Evolutionary conservation across 2,888 invertebrate species (phyloP).

Genomic region (Mamestra brassicae): DNA sequence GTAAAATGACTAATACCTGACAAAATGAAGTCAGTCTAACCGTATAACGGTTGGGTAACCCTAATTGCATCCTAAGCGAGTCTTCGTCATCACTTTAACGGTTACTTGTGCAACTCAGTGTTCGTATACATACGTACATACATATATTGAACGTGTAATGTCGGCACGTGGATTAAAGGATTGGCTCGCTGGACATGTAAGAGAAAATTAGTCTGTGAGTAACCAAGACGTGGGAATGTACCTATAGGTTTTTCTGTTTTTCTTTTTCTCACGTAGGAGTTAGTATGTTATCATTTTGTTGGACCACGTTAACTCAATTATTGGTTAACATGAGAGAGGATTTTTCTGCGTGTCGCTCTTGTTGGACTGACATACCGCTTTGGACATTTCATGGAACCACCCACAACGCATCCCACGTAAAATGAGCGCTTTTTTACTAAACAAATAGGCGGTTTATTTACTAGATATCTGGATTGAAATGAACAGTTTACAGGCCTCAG

Average conservation of each 20-base stretch:
- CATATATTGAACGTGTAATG: slow-evolving; percentile 38
- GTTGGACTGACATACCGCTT: not conserved
- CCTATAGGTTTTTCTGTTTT: not conserved
- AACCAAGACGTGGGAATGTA: slow-evolving; percentile 16
- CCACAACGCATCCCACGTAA: slow-evolving; percentile 17
- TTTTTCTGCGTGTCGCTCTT: not conserved
- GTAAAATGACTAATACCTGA: slow-evolving; percentile 52
- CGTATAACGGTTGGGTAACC: slow-evolving; percentile 54
- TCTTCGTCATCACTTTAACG: slow-evolving; percentile 49
- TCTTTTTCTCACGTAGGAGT: slow-evolving; percentile 17
- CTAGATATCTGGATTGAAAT: not conserved
- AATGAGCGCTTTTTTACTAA: not conserved
- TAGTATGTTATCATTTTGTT: slow-evolving; percentile 23
- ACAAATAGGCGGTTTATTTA: not conserved
- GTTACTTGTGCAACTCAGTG: slow-evolving; percentile 44
- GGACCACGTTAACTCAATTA: slow-evolving; percentile 35
- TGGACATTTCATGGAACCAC: slow-evolving; percentile 1
- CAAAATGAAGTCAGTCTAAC: slow-evolving; percentile 35
- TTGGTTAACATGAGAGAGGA: slow-evolving; percentile 1
- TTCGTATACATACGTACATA: not conserved
- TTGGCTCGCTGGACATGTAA: slow-evolving; percentile 29
- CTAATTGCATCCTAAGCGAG: slow-evolving; percentile 53
- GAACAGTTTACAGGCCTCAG: slow-evolving; percentile 9
- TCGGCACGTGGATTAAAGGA: slow-evolving; percentile 51
- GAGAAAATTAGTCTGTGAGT: slow-evolving; percentile 47